Conservation (phyloP, 2,888 invertebrate genomes). For the Odontothrips loti region DNA sequence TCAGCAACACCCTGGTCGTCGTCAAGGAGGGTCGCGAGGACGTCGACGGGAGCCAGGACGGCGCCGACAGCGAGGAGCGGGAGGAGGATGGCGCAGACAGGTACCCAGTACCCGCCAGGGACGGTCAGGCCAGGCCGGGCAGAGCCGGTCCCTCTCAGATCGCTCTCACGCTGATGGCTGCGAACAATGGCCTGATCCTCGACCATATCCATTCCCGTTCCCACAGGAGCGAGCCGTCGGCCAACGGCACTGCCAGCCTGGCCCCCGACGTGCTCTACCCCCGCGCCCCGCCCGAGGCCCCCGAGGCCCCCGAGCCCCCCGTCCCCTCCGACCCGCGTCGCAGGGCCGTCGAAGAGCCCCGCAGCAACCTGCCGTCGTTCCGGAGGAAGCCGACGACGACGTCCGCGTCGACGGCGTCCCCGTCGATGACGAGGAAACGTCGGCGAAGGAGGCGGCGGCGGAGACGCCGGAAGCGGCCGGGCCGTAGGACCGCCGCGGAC, state of each 20-base stretch:
- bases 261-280: neutral
- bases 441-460: constrained; percentile 1
- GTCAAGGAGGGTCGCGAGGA: neutral
- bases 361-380: constrained; percentile 13
- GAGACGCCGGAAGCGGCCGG: neutral
- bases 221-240: neutral
- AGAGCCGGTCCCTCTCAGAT: too few species aligned
- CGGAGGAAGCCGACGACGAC: neutral
- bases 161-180: neutral
- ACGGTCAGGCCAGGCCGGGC: too few species aligned
- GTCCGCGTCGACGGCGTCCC: neutral
- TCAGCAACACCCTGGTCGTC: neutral
- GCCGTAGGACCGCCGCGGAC: neutral
- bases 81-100: neutral
- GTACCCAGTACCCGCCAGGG: too few species aligned
- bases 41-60: neutral
- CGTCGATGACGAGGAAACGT: neutral
- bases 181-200: neutral
- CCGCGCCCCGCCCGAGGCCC: neutral
- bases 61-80: neutral
- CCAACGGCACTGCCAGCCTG: neutral
- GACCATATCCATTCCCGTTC: neutral
- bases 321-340: neutral
- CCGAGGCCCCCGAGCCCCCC: neutral
- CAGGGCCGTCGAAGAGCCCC: neutral